Percentiles rank a stretch among this genome's conserved stretches.
Conservation (phyloP, 2,888 invertebrate species). For the Drosophila prolongata region DNA sequence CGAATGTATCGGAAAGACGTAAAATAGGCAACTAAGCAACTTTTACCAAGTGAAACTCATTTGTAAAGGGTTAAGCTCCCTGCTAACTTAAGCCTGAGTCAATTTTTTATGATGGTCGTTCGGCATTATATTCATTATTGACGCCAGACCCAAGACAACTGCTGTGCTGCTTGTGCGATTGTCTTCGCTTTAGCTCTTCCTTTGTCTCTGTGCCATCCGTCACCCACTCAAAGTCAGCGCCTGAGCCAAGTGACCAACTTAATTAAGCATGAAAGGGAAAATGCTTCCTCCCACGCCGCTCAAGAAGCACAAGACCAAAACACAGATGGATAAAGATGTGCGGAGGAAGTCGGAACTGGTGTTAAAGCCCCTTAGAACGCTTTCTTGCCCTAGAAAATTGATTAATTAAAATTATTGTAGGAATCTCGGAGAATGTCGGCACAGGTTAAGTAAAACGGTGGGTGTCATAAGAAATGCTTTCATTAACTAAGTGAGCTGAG, state of each 20-base stretch:
- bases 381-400: constrained; percentile 67
- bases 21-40: no score
- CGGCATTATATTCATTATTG: constrained; percentile 59
- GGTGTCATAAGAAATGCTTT: constrained; percentile 18
- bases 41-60: neutral
- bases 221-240: constrained; percentile 75
- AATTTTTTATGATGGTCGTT: constrained; percentile 53
- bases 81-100: constrained; percentile 4
- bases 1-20: no score
- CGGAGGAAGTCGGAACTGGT: constrained; percentile 9
- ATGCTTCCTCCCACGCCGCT: constrained; percentile 71
- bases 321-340: constrained; percentile 5
- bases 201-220: constrained; percentile 36
- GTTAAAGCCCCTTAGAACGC: constrained; percentile 65
- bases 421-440: constrained; percentile 1
- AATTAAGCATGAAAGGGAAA: constrained; percentile 79
- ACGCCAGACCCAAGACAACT: constrained; percentile 46
- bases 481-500: constrained; percentile 8
- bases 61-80: constrained; percentile 2
- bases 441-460: constrained; percentile 15
- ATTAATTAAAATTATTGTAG: constrained; percentile 72
- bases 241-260: constrained; percentile 77
- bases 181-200: constrained; percentile 3
- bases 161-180: constrained; percentile 39
- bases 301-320: constrained; percentile 21